Evolutionary conservation across 2,113 vertebrate species (phyloP).

Genomic region (Struthio camelus): DNA sequence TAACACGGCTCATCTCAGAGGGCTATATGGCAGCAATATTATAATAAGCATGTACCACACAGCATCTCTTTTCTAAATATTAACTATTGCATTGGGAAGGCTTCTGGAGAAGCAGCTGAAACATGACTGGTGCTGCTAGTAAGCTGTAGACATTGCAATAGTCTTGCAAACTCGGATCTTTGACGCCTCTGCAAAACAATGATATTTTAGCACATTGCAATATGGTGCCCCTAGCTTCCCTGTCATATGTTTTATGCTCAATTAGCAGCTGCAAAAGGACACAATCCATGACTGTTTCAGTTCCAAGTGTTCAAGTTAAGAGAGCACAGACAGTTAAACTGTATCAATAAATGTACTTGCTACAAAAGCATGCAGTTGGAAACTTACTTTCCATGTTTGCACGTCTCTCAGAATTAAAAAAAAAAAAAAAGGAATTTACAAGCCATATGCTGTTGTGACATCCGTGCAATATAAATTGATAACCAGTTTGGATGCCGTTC

Average conservation of each 20-base stretch:
- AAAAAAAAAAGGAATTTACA: neutral
- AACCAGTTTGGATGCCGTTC: constrained; percentile 17
- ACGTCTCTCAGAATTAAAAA: neutral
- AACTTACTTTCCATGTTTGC: neutral
- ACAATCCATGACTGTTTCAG: neutral
- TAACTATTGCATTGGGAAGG: neutral
- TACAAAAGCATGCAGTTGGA: neutral
- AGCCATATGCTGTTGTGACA: constrained; percentile 59
- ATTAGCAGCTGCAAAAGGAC: constrained; percentile 36
- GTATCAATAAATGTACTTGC: neutral
- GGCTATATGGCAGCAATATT: neutral
- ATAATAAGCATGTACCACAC: neutral
- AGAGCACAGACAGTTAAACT: neutral
- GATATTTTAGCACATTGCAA: constrained; percentile 16
- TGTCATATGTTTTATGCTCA: neutral
- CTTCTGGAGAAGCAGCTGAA: neutral
- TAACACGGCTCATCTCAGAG: neutral
- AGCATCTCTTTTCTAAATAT: neutral
- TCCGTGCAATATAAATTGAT: constrained; percentile 39
- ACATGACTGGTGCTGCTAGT: neutral
- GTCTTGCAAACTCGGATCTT: neutral
- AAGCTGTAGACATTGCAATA: neutral
- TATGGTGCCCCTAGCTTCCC: constrained; percentile 3
- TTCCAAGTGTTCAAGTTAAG: constrained; percentile 13
- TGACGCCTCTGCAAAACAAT: neutral